A percentile compares a stretch with the other conserved stretches of the same genome.
Evolutionary conservation across 2,113 vertebrate species (phyloP).

Genomic region (Plestiodon gilberti): DNA sequence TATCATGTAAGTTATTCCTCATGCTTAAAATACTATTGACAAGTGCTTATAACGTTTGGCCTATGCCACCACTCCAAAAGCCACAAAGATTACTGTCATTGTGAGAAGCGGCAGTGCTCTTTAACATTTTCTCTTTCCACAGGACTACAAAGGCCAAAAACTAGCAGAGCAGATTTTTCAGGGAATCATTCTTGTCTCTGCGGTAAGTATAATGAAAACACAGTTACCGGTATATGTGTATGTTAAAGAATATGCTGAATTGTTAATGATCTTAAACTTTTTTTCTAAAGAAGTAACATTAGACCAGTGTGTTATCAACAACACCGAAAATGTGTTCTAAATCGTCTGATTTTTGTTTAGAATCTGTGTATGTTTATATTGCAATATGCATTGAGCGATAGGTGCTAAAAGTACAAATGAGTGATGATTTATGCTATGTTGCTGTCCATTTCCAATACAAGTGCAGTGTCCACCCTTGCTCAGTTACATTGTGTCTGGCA

Average conservation of each 20-base stretch:
- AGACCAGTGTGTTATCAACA: background rate
- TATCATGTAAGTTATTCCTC: background rate
- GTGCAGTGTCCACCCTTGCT: too few species aligned
- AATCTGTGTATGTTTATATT: background rate
- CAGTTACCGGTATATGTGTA: too few species aligned
- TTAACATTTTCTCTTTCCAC: constrained; percentile 19
- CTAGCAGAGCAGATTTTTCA: constrained; percentile 98
- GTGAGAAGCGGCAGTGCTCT: background rate
- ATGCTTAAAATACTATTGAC: background rate
- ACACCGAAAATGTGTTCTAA: background rate
- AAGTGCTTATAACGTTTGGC: background rate
- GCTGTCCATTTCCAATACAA: background rate
- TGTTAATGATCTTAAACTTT: background rate
- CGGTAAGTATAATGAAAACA: constrained; percentile 80
- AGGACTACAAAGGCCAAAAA: constrained; percentile 99
- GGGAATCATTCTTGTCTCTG: constrained; percentile 93
- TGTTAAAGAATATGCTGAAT: too few species aligned
- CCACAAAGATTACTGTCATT: background rate
- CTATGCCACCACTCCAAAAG: background rate
- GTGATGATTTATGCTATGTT: background rate
- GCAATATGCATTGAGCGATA: background rate
- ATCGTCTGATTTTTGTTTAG: background rate
- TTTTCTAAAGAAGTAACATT: background rate
- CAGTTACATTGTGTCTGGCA: background rate
- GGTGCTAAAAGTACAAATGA: background rate